Evolutionary conservation across 1,140 invertebrate species (phyloP).

Genomic region (Eupeodes corollae): DNA sequence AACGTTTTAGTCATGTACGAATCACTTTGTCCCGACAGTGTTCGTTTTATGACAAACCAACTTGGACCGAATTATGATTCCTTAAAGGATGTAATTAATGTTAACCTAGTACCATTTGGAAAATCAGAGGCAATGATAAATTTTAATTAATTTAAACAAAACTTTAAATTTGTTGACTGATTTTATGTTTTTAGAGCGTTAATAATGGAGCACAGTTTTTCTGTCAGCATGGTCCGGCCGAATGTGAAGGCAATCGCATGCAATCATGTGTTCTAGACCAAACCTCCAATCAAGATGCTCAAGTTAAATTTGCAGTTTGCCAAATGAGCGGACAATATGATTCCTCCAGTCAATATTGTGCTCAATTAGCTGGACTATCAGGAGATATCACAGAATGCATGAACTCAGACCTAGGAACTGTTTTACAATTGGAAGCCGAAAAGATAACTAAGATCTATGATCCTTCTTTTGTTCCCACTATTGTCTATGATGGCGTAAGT

Average conservation of each 20-base stretch:
- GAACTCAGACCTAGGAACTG: constrained; percentile 33
- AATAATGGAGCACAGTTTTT: constrained; percentile 42
- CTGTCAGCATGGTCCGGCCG: constrained; percentile 55
- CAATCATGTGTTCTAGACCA: constrained; percentile 50
- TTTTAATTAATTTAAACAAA: no score
- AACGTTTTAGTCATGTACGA: constrained; percentile 59
- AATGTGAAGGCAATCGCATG: constrained; percentile 53
- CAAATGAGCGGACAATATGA: constrained; percentile 34
- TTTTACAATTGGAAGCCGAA: constrained; percentile 42
- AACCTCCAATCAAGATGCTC: constrained; percentile 32
- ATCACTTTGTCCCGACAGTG: constrained; percentile 66
- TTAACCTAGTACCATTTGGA: constrained; percentile 60
- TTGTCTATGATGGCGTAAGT: constrained; percentile 42
- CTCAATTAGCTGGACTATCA: constrained; percentile 28
- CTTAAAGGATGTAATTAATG: constrained; percentile 40
- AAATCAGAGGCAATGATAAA: constrained; percentile 54
- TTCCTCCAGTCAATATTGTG: constrained; percentile 37
- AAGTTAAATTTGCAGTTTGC: constrained; percentile 43
- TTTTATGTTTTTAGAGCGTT: constrained; percentile 13
- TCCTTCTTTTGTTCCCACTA: constrained; percentile 47
- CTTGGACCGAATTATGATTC: constrained; percentile 39
- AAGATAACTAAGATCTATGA: constrained; percentile 39
- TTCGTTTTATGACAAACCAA: constrained; percentile 49
- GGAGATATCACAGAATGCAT: constrained; percentile 35
- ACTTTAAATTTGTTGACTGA: constrained; percentile 2